Evolutionary conservation across 2,888 invertebrate genomes (phyloP).

Genomic region (Agrotis exclamationis): DNA sequence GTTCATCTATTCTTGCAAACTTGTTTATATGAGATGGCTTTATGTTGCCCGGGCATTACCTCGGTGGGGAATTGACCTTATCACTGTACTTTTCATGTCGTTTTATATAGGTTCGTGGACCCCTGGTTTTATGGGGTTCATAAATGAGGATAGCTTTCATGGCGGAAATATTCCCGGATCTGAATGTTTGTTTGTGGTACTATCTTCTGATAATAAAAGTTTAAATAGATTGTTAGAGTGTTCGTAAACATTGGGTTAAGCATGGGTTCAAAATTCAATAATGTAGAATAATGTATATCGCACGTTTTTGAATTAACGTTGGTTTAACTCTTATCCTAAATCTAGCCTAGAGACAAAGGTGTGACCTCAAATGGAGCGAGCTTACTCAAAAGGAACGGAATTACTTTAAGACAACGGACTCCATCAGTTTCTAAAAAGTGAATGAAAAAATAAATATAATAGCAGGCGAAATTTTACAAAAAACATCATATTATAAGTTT

Average conservation of each 20-base stretch:
- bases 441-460: not conserved
- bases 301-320: too few species aligned
- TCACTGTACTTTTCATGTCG: slow-evolving; percentile 14
- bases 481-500: not conserved
- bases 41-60: not conserved
- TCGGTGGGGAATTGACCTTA: slow-evolving; percentile 28
- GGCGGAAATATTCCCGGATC: not conserved
- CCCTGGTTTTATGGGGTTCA: not conserved
- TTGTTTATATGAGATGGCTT: slow-evolving; percentile 26
- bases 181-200: slow-evolving; percentile 15
- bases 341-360: too few species aligned
- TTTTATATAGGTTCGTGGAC: slow-evolving; percentile 25
- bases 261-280: not conserved
- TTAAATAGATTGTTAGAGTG: not conserved
- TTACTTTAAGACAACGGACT: slow-evolving; percentile 16
- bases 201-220: not conserved
- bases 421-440: too few species aligned
- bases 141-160: slow-evolving; percentile 28
- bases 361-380: too few species aligned
- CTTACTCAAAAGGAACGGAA: too few species aligned
- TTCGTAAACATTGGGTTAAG: not conserved
- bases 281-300: too few species aligned
- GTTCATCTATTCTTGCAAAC: slow-evolving; percentile 33
- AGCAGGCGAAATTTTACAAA: not conserved
- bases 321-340: too few species aligned